Evolutionary conservation across 2,888 invertebrate genomes (phyloP).

Genomic region (Platycheirus albimanus): DNA sequence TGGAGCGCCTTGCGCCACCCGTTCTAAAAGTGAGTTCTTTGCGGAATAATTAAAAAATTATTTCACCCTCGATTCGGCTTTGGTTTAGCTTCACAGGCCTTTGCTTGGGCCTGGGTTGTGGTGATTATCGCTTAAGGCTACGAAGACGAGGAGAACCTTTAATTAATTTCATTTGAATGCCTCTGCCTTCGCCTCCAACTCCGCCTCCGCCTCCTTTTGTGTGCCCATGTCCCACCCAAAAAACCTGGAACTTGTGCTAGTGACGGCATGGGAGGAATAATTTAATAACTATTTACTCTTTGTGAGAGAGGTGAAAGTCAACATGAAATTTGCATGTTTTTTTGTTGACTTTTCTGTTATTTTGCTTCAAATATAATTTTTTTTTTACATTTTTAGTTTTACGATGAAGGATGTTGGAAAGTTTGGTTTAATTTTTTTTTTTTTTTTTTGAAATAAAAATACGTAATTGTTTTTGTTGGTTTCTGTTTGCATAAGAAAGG

Average conservation of each 20-base stretch:
- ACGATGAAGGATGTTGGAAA: background rate
- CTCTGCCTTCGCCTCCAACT: too few species aligned
- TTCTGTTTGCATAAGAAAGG: too few species aligned
- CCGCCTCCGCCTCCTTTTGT: conserved; percentile 66
- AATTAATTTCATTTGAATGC: conserved; percentile 73
- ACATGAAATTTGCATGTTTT: conserved; percentile 49
- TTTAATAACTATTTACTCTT: conserved; percentile 62
- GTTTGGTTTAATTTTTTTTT: conserved; percentile 2
- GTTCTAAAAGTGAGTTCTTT: conserved; percentile 61
- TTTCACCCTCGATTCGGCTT: conserved; percentile 61
- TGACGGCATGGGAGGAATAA: conserved; percentile 59
- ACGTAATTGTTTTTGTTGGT: background rate
- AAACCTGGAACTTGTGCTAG: conserved; percentile 18
- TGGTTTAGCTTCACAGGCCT: too few species aligned
- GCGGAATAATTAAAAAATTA: conserved; percentile 71
- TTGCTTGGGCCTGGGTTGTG: conserved; percentile 31
- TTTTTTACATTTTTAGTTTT: conserved; percentile 5
- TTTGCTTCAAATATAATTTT: background rate
- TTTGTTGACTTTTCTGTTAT: conserved; percentile 50
- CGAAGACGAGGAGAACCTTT: conserved; percentile 58
- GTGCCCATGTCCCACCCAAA: background rate
- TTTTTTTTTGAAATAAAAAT: conserved; percentile 3
- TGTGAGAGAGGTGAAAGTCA: conserved; percentile 40
- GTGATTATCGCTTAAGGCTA: conserved; percentile 66
- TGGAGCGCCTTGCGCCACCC: conserved; percentile 9